Conservation (phyloP, 1,140 invertebrate species). For the Nasonia vitripennis region DNA sequence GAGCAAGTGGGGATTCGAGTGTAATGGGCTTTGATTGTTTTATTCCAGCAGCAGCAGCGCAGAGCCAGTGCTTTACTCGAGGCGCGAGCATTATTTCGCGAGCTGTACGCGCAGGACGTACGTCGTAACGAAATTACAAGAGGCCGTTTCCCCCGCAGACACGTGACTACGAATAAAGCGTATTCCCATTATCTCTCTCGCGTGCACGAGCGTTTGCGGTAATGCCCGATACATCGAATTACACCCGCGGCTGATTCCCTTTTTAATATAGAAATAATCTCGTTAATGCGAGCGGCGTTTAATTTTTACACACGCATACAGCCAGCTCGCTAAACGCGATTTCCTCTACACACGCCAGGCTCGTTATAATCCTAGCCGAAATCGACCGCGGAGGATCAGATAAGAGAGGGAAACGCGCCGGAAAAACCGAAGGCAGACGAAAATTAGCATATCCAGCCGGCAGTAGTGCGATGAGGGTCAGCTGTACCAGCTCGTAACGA, state of each 20-base stretch:
- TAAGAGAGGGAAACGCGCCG: neutral
- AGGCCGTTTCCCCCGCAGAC: neutral
- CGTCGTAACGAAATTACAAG: slow-evolving; percentile 28
- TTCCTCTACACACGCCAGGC: neutral
- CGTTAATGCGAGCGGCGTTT: neutral
- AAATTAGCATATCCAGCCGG: slow-evolving; percentile 5
- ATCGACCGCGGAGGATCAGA: neutral
- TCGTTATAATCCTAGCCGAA: neutral
- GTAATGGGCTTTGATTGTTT: slow-evolving; percentile 41
- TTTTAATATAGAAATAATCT: neutral
- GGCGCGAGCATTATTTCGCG: slow-evolving; percentile 37
- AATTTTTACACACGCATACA: no score
- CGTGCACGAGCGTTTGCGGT: no score
- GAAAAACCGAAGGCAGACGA: neutral
- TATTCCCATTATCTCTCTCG: neutral
- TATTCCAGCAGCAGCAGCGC: neutral
- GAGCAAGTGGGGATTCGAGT: slow-evolving; percentile 15
- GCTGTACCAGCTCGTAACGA: neutral
- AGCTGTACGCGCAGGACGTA: neutral
- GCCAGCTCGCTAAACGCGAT: neutral
- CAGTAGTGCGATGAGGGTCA: neutral
- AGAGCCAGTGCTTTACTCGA: no score
- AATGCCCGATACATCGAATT: no score
- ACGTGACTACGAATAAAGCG: slow-evolving; percentile 26
- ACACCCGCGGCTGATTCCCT: no score